Base-by-base conservation (phyloP, 2,888 invertebrate genomes). In the Tenthredo mesomela region DNA sequence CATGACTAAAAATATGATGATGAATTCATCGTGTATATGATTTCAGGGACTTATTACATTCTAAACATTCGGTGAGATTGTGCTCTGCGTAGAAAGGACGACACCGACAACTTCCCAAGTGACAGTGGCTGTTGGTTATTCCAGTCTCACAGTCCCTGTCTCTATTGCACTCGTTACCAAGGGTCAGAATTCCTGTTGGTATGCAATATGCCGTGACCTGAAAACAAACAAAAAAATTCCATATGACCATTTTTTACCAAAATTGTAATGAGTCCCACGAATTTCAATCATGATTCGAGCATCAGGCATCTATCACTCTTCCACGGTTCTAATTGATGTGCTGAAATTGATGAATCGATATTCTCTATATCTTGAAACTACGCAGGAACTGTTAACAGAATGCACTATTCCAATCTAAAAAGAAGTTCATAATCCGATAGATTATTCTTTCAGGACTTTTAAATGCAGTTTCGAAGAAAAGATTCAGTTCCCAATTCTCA, bases 71-170 rank as follows among this genome's bases (percentile, higher is more conserved):
- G 86, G 97, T 96, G 89, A 95, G 95, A 94, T 98, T 97, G 92
- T 96, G 96, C 92, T 95, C 95, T 54, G 97, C 97, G 93, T 95
- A 97, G 94, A 97, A 97, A 50, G 97, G 96, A 93, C 96, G 96
- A 93, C 98, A 98, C 85, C 96, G 95, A 94, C 98, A 98, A 88
- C 95, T 95, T 88, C 97, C 97, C 90, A 94, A 93, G 88, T 95
- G 93, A 93, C 97, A 97, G 86, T 95, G 95, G 87, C 96, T 95
- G 90, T 96, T 95, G 85, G 94, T 93, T 86, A 96, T 95, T 82
- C 93, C 92, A 71, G 94, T 94, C 87, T 94, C 94, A 93, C 97
- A 97, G 88, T 97, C 96, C 88, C 93, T 93, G 90, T 95, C 95
- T 84, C 94, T 93, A 87, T 94, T 94, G 92, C 97, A 97, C 87